Percentiles rank a stretch among this genome's conserved stretches.
Evolutionary conservation across 2,113 vertebrate genomes (phyloP).

Genomic region (Oxygymnocypris stewartii): DNA sequence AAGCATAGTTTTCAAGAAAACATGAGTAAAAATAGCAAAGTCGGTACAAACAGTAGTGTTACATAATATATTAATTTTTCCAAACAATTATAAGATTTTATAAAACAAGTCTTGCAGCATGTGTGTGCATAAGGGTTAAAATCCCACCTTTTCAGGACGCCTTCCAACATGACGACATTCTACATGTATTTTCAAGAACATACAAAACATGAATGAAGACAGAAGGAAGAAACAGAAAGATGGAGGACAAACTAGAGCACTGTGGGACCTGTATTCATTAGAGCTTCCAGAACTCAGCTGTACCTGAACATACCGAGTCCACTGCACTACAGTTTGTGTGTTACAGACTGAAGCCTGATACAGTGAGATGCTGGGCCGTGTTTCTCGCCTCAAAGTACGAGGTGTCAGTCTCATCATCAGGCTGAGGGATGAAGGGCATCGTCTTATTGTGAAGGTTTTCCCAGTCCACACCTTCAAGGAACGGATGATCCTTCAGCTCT

Average conservation of each 20-base stretch:
- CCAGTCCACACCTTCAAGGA: slow-evolving; percentile 89
- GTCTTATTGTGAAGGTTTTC: slow-evolving; percentile 86
- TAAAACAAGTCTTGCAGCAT: background rate
- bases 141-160: too few species aligned
- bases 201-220: background rate
- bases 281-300: background rate
- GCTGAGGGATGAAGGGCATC: slow-evolving; percentile 95
- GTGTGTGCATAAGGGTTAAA: background rate
- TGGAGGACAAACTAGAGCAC: background rate
- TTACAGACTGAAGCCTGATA: slow-evolving; percentile 95
- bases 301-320: background rate
- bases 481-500: slow-evolving; percentile 85
- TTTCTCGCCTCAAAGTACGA: slow-evolving; percentile 96
- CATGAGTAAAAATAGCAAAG: background rate
- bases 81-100: background rate
- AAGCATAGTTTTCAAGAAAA: background rate
- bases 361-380: slow-evolving; percentile 87
- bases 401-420: slow-evolving; percentile 92
- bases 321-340: too few species aligned
- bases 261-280: background rate
- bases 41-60: background rate
- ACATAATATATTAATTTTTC: slow-evolving; percentile 22
- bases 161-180: background rate
- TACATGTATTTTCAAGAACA: background rate
- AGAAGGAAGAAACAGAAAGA: too few species aligned